phyloP scores from a whole-genome alignment of 2,888 invertebrate genomes.

The Stegophylla sp. region DNA sequence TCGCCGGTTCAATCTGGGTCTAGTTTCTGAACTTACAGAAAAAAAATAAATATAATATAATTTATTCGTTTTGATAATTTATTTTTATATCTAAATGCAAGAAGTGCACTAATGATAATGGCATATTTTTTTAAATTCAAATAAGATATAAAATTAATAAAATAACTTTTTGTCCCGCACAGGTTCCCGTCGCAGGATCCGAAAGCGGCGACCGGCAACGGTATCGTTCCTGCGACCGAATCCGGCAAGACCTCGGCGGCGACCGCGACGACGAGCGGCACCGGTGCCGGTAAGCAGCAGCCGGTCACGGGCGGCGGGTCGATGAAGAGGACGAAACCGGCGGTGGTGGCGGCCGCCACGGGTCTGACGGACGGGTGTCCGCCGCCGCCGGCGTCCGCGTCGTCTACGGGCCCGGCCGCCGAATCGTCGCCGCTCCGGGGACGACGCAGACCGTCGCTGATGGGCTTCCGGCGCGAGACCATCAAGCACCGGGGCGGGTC shows the following conservation, averaged over 20 bases:
- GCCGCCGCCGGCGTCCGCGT: conserved; percentile 46
- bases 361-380: conserved; percentile 64
- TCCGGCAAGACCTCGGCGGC: neutral
- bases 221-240: too few species aligned
- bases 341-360: neutral
- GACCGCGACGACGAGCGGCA: neutral
- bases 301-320: conserved; percentile 3
- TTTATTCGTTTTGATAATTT: too few species aligned
- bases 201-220: neutral
- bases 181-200: conserved; percentile 27
- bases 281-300: neutral
- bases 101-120: too few species aligned
- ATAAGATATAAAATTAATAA: too few species aligned
- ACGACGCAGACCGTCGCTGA: conserved; percentile 36
- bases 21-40: too few species aligned
- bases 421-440: conserved; percentile 47
- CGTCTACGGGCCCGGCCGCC: neutral
- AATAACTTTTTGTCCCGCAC: neutral
- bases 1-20: too few species aligned
- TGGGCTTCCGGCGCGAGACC: conserved; percentile 45
- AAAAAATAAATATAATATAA: too few species aligned
- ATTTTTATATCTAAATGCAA: too few species aligned
- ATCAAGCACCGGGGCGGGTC: conserved; percentile 64
- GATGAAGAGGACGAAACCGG: conserved; percentile 7
- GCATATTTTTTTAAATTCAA: too few species aligned